These are phyloP conservation scores for Schizaphis graminum DNA, from an alignment of 2,888 invertebrate species.

Conservation along the genomic window DNA sequence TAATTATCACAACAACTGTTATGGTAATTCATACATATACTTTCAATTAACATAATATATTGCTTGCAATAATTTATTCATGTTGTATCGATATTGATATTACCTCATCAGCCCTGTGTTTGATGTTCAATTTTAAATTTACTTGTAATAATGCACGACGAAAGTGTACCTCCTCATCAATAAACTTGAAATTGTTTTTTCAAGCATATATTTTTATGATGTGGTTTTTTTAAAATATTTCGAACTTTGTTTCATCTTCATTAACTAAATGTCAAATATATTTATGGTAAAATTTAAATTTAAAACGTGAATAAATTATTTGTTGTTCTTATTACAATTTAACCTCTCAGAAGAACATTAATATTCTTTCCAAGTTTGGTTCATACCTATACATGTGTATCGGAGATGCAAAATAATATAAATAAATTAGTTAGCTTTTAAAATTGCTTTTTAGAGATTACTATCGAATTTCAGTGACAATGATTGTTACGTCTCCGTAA, in stretches of 20 bases:
- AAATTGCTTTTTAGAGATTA: not conserved
- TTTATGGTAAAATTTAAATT: not conserved
- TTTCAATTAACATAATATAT: not conserved
- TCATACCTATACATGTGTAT: not conserved
- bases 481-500: not conserved
- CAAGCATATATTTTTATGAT: not conserved
- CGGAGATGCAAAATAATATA: not conserved
- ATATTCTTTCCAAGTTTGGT: not conserved
- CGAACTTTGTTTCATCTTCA: not conserved
- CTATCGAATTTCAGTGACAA: not conserved
- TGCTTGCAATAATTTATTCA: not conserved
- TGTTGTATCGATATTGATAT: not conserved
- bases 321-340: not conserved
- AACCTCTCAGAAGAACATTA: not conserved
- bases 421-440: not conserved
- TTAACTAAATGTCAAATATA: not conserved
- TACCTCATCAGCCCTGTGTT: not conserved
- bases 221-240: not conserved
- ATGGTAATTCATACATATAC: slow-evolving; percentile 11
- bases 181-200: not conserved
- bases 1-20: not conserved
- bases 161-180: not conserved
- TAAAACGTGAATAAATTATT: not conserved
- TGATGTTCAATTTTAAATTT: not conserved
- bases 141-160: not conserved